Evolutionary conservation across 1,140 invertebrate species (phyloP).

Genomic region (Drosophila suzukii): DNA sequence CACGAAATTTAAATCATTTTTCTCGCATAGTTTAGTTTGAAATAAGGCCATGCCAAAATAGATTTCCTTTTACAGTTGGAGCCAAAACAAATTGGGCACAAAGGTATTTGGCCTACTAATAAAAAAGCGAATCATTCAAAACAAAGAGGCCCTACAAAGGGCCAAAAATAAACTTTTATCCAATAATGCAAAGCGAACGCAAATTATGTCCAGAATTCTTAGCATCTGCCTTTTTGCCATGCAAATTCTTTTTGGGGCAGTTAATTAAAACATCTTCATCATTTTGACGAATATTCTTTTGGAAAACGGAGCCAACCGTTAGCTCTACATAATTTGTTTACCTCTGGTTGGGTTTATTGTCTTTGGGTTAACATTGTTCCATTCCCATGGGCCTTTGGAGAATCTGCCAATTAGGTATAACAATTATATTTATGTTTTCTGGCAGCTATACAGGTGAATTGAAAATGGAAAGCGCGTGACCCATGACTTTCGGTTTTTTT

Average conservation of each 20-base stretch:
- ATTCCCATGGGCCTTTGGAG: slow-evolving; percentile 22
- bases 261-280: slow-evolving; percentile 59
- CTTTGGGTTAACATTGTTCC: slow-evolving; percentile 8
- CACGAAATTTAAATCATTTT: slow-evolving; percentile 31
- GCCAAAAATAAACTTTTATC: slow-evolving; percentile 27
- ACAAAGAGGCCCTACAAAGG: slow-evolving; percentile 29
- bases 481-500: slow-evolving; percentile 63
- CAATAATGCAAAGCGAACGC: slow-evolving; percentile 44
- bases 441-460: slow-evolving; percentile 40
- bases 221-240: slow-evolving; percentile 7
- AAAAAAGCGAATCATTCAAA: slow-evolving; percentile 30
- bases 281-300: slow-evolving; percentile 46
- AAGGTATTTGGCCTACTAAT: slow-evolving; percentile 39
- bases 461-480: slow-evolving; percentile 56
- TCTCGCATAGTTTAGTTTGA: slow-evolving; percentile 27
- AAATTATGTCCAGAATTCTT: slow-evolving; percentile 53
- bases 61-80: slow-evolving; percentile 75
- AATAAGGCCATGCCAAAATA: slow-evolving; percentile 61
- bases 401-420: slow-evolving; percentile 43
- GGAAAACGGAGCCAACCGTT: slow-evolving; percentile 62
- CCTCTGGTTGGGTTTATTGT: slow-evolving; percentile 21
- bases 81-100: slow-evolving; percentile 32
- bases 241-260: slow-evolving; percentile 41
- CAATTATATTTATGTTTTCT: slow-evolving; percentile 46
- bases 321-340: slow-evolving; percentile 62